A percentile compares a stretch with the other conserved stretches of the same genome.
Evolutionary conservation across 2,113 vertebrate species (phyloP).

Genomic region (Nibea coibor): DNA sequence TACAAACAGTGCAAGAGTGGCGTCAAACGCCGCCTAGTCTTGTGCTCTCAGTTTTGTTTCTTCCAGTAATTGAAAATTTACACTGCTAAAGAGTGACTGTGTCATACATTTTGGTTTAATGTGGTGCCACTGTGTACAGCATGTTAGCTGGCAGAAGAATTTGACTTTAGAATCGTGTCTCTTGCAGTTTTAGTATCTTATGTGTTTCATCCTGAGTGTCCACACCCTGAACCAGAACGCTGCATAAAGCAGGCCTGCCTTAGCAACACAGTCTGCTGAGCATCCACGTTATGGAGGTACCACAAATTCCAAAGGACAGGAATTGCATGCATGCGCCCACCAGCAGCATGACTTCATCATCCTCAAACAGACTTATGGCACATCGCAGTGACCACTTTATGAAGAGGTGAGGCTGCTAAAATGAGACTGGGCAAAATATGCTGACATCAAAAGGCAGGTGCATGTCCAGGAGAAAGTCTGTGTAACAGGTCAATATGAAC

Average conservation of each 20-base stretch:
- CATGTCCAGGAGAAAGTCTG: constrained; percentile 18
- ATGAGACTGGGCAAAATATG: not conserved
- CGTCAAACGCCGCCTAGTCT: not conserved
- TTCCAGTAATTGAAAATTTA: not conserved
- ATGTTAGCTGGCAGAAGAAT: not conserved
- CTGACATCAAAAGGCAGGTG: constrained; percentile 41
- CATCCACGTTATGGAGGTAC: constrained; percentile 44
- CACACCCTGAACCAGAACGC: constrained; percentile 22
- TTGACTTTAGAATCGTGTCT: not conserved
- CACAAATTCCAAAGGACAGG: constrained; percentile 48
- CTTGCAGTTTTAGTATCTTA: not conserved
- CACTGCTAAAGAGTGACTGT: too few species aligned
- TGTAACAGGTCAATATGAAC: constrained; percentile 22
- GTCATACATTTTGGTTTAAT: not conserved
- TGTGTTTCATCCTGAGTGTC: not conserved
- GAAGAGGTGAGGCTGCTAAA: constrained; percentile 29
- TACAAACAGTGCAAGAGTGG: not conserved
- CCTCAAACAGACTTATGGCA: constrained; percentile 28
- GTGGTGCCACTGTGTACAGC: not conserved
- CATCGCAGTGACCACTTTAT: not conserved
- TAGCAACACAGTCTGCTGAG: constrained; percentile 44
- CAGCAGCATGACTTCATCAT: constrained; percentile 50
- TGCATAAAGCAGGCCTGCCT: constrained; percentile 14
- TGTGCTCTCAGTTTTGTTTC: not conserved
- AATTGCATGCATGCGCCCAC: constrained; percentile 5